phyloP scores from a whole-genome alignment of 1,140 invertebrate species.

The Hyphantria cunea region DNA sequence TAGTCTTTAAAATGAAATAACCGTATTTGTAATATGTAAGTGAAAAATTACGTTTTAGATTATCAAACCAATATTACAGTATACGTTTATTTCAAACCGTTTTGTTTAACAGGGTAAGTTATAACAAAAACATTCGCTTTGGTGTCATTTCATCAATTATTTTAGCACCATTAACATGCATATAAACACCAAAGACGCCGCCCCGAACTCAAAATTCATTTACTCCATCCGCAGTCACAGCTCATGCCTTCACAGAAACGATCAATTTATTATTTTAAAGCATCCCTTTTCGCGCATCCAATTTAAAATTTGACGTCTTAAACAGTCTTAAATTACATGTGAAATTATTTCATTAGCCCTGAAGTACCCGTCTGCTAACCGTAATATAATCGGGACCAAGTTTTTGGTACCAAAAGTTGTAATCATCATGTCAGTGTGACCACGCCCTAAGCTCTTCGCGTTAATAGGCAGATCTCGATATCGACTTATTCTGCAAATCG shows the following conservation, averaged over 20 bases:
- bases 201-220: constrained; percentile 62
- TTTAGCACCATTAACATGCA: constrained; percentile 14
- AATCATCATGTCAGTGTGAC: constrained; percentile 71
- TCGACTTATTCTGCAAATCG: constrained; percentile 59
- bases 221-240: constrained; percentile 47
- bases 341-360: constrained; percentile 77
- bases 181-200: constrained; percentile 5
- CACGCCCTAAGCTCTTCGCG: constrained; percentile 67
- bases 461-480: constrained; percentile 72
- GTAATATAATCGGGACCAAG: constrained; percentile 53
- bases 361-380: constrained; percentile 54
- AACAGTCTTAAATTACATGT: constrained; percentile 78
- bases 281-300: constrained; percentile 75
- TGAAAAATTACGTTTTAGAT: no score
- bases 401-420: constrained; percentile 67
- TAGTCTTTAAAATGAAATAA: no score
- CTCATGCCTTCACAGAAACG: constrained; percentile 65
- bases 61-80: no score
- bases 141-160: constrained; percentile 18
- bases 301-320: constrained; percentile 81
- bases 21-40: no score
- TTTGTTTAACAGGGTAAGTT: no score
- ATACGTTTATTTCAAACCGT: no score
- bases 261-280: constrained; percentile 76
- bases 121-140: no score